phyloP scores from a whole-genome alignment of 2,113 vertebrate species.

The Tringa solitaria region DNA sequence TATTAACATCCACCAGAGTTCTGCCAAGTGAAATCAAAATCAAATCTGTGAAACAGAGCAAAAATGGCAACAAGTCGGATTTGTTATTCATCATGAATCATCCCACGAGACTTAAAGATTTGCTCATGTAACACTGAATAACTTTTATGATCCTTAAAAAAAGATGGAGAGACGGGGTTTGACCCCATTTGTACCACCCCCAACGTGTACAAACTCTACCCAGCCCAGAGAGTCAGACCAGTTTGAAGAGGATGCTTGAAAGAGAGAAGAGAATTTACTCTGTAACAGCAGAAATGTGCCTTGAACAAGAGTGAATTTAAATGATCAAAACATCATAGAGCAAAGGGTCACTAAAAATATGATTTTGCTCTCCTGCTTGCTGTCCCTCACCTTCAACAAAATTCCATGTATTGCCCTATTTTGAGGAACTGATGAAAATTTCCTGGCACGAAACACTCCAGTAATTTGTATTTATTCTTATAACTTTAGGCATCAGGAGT shows the following conservation, averaged over 20 bases:
- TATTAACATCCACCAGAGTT: conserved; percentile 3
- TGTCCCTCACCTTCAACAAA: neutral
- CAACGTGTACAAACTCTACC: accelerated
- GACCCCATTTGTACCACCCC: neutral
- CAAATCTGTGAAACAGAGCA: conserved; percentile 6
- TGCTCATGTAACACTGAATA: neutral
- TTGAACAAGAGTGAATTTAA: neutral
- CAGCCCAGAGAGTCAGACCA: neutral
- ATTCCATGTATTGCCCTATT: neutral
- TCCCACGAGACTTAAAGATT: neutral
- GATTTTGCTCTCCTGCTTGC: neutral
- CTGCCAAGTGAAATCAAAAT: conserved; percentile 28
- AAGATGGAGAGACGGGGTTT: neutral
- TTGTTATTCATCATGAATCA: neutral
- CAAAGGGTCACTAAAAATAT: neutral
- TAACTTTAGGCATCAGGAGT: neutral
- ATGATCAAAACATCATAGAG: neutral
- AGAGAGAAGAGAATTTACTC: neutral
- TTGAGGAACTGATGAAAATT: neutral
- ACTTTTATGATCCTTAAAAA: neutral
- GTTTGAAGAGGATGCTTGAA: neutral
- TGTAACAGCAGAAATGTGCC: neutral
- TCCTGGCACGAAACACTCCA: neutral
- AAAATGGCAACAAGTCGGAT: conserved; percentile 31
- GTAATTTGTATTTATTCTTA: neutral